Conservation (phyloP, 2,888 invertebrate genomes). For the Pelosia muscerda region DNA sequence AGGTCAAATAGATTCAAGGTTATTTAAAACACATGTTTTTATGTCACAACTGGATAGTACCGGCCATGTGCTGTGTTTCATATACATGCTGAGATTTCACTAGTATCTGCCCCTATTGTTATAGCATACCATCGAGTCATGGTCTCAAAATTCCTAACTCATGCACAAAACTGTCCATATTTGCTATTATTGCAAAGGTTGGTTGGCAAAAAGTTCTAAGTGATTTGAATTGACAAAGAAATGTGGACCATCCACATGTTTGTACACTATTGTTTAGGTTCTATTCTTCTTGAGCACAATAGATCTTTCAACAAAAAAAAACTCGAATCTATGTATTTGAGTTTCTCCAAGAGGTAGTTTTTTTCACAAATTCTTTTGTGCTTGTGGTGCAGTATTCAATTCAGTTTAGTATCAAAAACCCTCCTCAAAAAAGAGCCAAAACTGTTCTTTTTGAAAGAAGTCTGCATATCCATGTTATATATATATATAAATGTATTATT, state of each 20-base stretch:
- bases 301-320: too few relatives aligned
- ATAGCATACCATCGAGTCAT: neutral
- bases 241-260: too few relatives aligned
- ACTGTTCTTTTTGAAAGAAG: neutral
- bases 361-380: too few relatives aligned
- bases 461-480: neutral
- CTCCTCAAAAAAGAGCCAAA: too few relatives aligned
- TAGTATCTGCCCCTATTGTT: neutral
- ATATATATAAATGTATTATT: neutral
- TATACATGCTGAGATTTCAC: neutral
- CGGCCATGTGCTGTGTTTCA: neutral
- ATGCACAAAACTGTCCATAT: neutral
- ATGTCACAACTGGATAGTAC: neutral
- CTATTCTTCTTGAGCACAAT: neutral
- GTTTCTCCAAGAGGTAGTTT: too few relatives aligned
- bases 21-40: neutral
- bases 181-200: neutral
- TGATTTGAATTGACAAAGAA: neutral
- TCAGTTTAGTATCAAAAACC: too few relatives aligned
- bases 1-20: constrained; percentile 39
- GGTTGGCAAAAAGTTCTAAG: neutral
- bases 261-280: neutral
- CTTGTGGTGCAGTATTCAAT: too few relatives aligned
- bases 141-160: neutral
- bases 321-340: too few relatives aligned